Percentiles rank a stretch among this genome's conserved stretches.
These are phyloP conservation scores for Capitulum mitella DNA, from an alignment of 2,888 invertebrate genomes.

Conservation along the genomic window DNA sequence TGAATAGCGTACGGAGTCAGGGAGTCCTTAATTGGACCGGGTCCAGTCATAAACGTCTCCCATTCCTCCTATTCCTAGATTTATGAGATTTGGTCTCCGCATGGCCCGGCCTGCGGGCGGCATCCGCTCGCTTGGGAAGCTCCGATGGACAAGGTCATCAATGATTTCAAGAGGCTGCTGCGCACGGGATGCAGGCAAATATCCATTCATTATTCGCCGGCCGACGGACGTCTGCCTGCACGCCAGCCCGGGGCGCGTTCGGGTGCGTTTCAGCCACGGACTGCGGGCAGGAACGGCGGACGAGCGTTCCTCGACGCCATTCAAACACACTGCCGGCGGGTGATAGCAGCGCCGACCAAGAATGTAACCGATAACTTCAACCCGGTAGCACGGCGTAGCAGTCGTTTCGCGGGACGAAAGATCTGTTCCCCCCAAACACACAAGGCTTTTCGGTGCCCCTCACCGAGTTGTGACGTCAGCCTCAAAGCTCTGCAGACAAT, in stretches of 20 bases:
- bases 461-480: too few species aligned
- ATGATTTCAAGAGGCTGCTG: not conserved
- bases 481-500: too few species aligned
- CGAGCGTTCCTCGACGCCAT: too few species aligned
- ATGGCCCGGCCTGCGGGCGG: not conserved
- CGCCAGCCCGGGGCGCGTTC: not conserved
- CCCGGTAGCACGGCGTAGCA: too few species aligned
- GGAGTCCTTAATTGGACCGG: not conserved
- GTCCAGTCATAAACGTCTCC: not conserved
- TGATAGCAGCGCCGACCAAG: too few species aligned
- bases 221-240: not conserved
- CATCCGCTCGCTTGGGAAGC: not conserved
- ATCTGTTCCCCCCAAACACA: too few species aligned
- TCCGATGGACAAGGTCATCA: not conserved
- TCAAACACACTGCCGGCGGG: too few species aligned
- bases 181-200: not conserved
- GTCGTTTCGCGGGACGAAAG: too few species aligned
- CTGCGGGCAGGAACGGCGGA: too few species aligned
- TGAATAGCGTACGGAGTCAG: not conserved
- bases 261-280: too few species aligned
- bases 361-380: too few species aligned
- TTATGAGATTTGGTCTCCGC: not conserved
- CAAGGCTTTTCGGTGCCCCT: too few species aligned
- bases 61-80: slow-evolving; percentile 1
- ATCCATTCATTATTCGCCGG: not conserved